These are phyloP conservation scores for Linyphia triangularis DNA, from an alignment of 2,888 invertebrate genomes.

Conservation along the genomic window DNA sequence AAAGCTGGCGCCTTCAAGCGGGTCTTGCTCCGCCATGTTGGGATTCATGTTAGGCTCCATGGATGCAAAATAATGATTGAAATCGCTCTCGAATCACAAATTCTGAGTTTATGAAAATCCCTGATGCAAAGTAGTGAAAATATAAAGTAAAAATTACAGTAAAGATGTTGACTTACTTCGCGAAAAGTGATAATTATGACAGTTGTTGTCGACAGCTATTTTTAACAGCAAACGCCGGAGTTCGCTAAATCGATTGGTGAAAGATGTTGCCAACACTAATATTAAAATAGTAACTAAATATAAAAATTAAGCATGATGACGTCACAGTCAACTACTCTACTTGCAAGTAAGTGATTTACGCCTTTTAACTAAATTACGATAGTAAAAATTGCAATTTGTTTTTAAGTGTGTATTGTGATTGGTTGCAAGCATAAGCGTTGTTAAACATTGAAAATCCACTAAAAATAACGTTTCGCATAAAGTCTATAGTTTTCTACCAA, in stretches of 20 bases:
- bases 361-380: too few species aligned
- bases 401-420: too few species aligned
- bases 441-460: too few species aligned
- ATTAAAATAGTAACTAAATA: neutral
- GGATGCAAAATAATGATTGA: neutral
- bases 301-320: too few species aligned
- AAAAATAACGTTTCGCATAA: too few species aligned
- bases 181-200: slow-evolving; percentile 1
- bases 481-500: too few species aligned
- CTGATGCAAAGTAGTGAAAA: neutral
- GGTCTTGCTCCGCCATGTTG: slow-evolving; percentile 73
- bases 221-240: slow-evolving; percentile 13
- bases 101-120: neutral
- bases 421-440: too few species aligned
- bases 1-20: slow-evolving; percentile 69
- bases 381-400: too few species aligned
- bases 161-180: slow-evolving; percentile 61
- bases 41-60: slow-evolving; percentile 47
- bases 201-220: slow-evolving; percentile 6
- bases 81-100: neutral
- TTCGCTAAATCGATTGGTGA: slow-evolving; percentile 2
- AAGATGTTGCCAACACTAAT: slow-evolving; percentile 16
- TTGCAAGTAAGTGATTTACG: too few species aligned
- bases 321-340: too few species aligned
- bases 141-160: slow-evolving; percentile 15